These are phyloP conservation scores for Telmatherina bonti DNA, from an alignment of 2,797 vertebrate genomes.

Conservation along the genomic window DNA sequence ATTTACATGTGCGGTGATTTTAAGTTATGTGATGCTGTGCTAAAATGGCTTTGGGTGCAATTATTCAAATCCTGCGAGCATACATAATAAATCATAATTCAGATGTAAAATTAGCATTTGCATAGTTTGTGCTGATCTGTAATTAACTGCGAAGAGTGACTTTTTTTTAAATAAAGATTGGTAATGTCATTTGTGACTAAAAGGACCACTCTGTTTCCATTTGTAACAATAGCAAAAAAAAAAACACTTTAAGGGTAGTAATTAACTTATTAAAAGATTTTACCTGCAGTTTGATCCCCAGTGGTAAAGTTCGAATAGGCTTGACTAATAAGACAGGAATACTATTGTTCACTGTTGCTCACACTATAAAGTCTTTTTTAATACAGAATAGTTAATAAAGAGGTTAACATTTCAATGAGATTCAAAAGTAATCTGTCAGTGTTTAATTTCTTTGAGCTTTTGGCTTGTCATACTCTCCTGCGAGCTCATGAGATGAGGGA, in stretches of 20 bases:
- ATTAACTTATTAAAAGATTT: conserved; percentile 75
- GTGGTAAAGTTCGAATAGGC: conserved; percentile 66
- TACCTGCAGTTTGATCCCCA: conserved; percentile 61
- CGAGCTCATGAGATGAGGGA: conserved; percentile 61
- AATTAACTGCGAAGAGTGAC: conserved; percentile 33
- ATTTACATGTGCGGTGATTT: conserved; percentile 17
- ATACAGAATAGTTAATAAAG: conserved; percentile 66
- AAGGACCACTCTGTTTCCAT: conserved; percentile 68
- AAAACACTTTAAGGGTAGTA: conserved; percentile 45
- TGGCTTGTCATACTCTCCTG: conserved; percentile 61
- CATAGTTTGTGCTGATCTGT: conserved; percentile 43
- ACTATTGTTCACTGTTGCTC: conserved; percentile 50
- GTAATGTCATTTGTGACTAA: conserved; percentile 63
- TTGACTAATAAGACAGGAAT: conserved; percentile 67
- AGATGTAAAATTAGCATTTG: conserved; percentile 65
- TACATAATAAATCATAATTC: conserved; percentile 62
- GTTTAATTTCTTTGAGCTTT: conserved; percentile 68
- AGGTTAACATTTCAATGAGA: conserved; percentile 73
- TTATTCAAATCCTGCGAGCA: conserved; percentile 47
- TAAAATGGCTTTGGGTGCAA: conserved; percentile 31
- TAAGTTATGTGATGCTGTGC: background rate
- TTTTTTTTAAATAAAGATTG: conserved; percentile 47
- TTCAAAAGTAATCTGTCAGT: conserved; percentile 74
- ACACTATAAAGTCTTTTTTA: conserved; percentile 54
- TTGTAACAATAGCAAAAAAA: conserved; percentile 65